Conservation (phyloP, 1,140 invertebrate species). For the Littorina saxatilis region DNA sequence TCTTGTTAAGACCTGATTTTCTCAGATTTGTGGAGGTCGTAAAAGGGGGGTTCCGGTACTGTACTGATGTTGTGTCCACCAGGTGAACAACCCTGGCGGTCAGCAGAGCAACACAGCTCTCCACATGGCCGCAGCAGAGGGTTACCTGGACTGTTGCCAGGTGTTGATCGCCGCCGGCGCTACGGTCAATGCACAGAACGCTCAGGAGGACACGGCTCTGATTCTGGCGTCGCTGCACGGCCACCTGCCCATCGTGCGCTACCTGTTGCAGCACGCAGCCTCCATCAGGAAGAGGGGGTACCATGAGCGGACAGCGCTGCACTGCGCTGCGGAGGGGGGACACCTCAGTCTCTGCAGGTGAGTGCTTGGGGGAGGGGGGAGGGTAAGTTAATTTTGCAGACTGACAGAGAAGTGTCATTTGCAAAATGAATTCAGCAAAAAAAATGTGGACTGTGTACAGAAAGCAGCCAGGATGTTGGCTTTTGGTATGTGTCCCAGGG, state of each 20-base stretch:
- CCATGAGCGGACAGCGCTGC: slow-evolving; percentile 67
- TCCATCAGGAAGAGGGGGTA: slow-evolving; percentile 80
- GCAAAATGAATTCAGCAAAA: too few relatives aligned
- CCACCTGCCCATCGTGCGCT: slow-evolving; percentile 88
- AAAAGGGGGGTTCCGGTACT: too few relatives aligned
- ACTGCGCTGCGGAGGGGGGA: slow-evolving; percentile 69
- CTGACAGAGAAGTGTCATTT: too few relatives aligned
- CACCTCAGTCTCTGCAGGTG: slow-evolving; percentile 63
- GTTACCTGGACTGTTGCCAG: slow-evolving; percentile 78
- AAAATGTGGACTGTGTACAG: too few relatives aligned
- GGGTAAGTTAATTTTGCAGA: too few relatives aligned
- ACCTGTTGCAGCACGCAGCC: slow-evolving; percentile 91
- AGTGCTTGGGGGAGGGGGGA: too few relatives aligned
- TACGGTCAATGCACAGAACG: slow-evolving; percentile 63
- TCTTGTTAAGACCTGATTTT: too few relatives aligned
- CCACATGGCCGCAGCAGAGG: slow-evolving; percentile 71
- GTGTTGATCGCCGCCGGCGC: slow-evolving; percentile 75
- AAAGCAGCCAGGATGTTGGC: too few relatives aligned
- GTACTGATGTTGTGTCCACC: slow-evolving; percentile 1
- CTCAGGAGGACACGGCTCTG: slow-evolving; percentile 84
- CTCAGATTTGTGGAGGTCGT: too few relatives aligned
- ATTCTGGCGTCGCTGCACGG: slow-evolving; percentile 91
- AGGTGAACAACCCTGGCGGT: slow-evolving; percentile 57
- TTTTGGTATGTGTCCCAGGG: too few relatives aligned
- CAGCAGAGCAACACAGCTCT: slow-evolving; percentile 67